phyloP scores from a whole-genome alignment of 1,140 invertebrate species.

The Bathynomus jamesi region DNA sequence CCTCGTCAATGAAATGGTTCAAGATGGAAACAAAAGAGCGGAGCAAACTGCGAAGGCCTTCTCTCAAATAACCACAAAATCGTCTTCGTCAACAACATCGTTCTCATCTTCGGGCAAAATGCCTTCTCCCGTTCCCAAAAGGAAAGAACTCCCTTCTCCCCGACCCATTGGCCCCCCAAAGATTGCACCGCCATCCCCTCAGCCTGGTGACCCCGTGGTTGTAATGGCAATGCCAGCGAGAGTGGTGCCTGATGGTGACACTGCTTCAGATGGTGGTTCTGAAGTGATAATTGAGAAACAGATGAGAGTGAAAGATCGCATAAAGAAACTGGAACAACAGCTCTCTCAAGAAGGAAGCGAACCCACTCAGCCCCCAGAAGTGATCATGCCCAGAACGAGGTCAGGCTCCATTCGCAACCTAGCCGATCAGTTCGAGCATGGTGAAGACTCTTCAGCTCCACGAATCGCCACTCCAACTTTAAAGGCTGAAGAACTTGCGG shows the following conservation, averaged over 20 bases:
- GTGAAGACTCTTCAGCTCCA: slow-evolving; percentile 11
- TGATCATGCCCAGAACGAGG: slow-evolving; percentile 21
- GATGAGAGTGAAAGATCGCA: slow-evolving; percentile 28
- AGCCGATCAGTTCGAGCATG: slow-evolving; percentile 31
- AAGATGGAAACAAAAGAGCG: slow-evolving; percentile 18
- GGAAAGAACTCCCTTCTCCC: slow-evolving; percentile 8
- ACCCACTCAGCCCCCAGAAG: slow-evolving; percentile 25
- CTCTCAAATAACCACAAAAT: not conserved
- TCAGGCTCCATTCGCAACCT: slow-evolving; percentile 33
- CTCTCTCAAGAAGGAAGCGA: slow-evolving; percentile 31
- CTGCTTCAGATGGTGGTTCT: slow-evolving; percentile 15
- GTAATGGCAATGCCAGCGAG: slow-evolving; percentile 28
- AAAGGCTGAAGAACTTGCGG: not conserved
- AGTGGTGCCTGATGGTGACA: slow-evolving; percentile 22
- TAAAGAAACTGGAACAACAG: slow-evolving; percentile 30
- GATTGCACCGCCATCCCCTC: not conserved
- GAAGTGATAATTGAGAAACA: slow-evolving; percentile 30
- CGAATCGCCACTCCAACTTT: slow-evolving; percentile 11
- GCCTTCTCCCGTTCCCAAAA: not conserved
- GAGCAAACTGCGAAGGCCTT: not conserved
- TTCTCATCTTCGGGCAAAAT: not conserved
- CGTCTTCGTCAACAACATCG: slow-evolving; percentile 9
- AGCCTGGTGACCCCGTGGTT: slow-evolving; percentile 15
- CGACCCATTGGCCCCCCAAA: not conserved
- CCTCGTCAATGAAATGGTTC: slow-evolving; percentile 35